A percentile compares a stretch with the other conserved stretches of the same genome.
These are phyloP conservation scores for Cottus gobio DNA, from an alignment of 2,113 vertebrate species.

Conservation along the genomic window DNA sequence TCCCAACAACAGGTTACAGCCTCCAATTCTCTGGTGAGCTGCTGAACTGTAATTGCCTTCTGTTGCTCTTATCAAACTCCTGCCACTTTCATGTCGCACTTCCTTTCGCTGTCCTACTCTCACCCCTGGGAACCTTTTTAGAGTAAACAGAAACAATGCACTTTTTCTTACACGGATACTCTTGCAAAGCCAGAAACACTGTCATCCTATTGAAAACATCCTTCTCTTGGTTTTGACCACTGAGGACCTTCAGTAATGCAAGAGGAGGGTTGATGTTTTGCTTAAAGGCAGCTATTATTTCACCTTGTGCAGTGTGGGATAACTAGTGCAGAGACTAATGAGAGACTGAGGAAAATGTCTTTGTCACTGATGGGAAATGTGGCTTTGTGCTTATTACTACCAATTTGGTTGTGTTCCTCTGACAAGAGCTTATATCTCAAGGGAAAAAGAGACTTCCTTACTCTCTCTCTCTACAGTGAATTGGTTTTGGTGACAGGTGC, in stretches of 20 bases:
- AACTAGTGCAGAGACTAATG: constrained; percentile 16
- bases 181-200: not conserved
- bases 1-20: constrained; percentile 65
- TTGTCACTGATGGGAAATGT: constrained; percentile 17
- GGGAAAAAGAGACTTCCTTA: constrained; percentile 7
- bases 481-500: constrained; percentile 39
- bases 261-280: constrained; percentile 2
- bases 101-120: constrained; percentile 39
- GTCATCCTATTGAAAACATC: not conserved
- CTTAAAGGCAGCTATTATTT: constrained; percentile 28
- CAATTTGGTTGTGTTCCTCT: constrained; percentile 32
- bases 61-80: constrained; percentile 74
- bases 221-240: not conserved
- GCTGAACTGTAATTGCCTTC: constrained; percentile 72
- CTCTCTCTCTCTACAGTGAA: constrained; percentile 29
- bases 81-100: constrained; percentile 51
- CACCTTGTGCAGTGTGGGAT: constrained; percentile 1
- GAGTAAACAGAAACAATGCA: constrained; percentile 52
- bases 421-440: constrained; percentile 34
- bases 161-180: not conserved
- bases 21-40: constrained; percentile 63
- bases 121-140: constrained; percentile 38
- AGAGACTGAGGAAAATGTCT: constrained; percentile 16
- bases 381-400: constrained; percentile 35
- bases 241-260: not conserved